Percentiles rank a stretch among this genome's conserved stretches.
Evolutionary conservation across 2,888 invertebrate genomes (phyloP).

Genomic region (Agrotis ipsilon): DNA sequence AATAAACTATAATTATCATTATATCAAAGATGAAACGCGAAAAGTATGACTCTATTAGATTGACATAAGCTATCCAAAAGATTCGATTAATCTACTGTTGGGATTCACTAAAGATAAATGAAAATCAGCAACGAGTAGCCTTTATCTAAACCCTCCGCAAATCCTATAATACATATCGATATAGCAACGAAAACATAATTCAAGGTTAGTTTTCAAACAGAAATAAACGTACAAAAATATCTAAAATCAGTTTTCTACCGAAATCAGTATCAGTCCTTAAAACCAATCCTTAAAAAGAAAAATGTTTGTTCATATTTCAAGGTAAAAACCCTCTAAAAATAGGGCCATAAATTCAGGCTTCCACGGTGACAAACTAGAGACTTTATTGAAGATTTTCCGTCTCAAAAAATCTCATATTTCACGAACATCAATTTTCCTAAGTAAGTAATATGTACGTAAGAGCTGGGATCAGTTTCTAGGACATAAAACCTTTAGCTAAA

Average conservation of each 20-base stretch:
- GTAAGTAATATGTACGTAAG: slow-evolving; percentile 33
- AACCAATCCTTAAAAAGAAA: slow-evolving; percentile 13
- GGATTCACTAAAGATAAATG: accelerated
- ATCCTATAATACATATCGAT: no score
- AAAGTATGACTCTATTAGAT: background rate
- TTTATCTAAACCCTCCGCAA: no score
- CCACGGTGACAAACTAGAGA: slow-evolving; percentile 27
- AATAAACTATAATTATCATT: no score
- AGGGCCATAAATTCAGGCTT: slow-evolving; percentile 33
- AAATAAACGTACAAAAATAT: no score
- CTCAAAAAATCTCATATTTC: slow-evolving; percentile 39
- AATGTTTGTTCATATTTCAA: slow-evolving; percentile 17
- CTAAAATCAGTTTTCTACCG: background rate
- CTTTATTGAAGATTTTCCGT: slow-evolving; percentile 40
- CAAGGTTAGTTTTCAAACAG: no score
- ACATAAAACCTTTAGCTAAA: slow-evolving; percentile 22
- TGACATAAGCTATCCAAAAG: background rate
- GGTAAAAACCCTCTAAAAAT: slow-evolving; percentile 34
- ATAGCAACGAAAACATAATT: background rate
- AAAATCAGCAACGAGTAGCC: background rate
- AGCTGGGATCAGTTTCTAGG: background rate
- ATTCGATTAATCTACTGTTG: background rate
- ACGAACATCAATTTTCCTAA: slow-evolving; percentile 47
- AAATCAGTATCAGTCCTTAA: background rate
- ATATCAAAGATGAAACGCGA: background rate